Evolutionary conservation across 2,113 vertebrate genomes (phyloP).

Genomic region (Neodon shergylaensis): DNA sequence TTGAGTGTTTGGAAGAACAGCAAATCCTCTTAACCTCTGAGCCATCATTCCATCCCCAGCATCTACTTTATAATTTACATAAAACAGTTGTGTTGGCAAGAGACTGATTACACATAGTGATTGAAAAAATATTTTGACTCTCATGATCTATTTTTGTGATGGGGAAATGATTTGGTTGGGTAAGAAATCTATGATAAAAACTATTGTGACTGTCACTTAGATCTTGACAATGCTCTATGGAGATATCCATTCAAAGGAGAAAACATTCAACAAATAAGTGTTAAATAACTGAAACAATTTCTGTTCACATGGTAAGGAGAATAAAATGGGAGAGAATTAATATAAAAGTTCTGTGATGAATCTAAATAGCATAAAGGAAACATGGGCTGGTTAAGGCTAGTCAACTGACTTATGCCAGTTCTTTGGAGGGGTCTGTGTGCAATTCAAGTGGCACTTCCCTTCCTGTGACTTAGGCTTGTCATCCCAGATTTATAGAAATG

Average conservation of each 20-base stretch:
- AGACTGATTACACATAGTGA: background rate
- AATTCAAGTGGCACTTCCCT: conserved; percentile 23
- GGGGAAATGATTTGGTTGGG: conserved; percentile 6
- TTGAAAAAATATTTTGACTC: background rate
- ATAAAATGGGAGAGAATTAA: conserved; percentile 16
- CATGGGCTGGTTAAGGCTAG: background rate
- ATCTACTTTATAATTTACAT: conserved; percentile 36
- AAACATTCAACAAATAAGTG: background rate
- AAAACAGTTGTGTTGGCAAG: background rate
- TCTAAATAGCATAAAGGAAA: conserved; percentile 36
- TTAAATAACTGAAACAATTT: background rate
- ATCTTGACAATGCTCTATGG: background rate
- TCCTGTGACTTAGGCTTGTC: conserved; percentile 39
- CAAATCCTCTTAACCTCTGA: background rate
- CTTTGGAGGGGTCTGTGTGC: conserved; percentile 19
- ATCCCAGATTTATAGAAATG: conserved; percentile 16
- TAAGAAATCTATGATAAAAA: background rate
- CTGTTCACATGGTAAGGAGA: background rate
- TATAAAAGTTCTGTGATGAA: conserved; percentile 15
- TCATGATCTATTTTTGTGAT: background rate
- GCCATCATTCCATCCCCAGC: background rate
- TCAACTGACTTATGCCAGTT: conserved; percentile 34
- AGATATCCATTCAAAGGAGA: background rate
- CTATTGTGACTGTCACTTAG: background rate
- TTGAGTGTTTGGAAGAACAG: background rate